Evolutionary conservation across 1,140 invertebrate species (phyloP), one percentile per base, ranked within the genome.

Genomic region (Druon quercuslanigerum): DNA sequence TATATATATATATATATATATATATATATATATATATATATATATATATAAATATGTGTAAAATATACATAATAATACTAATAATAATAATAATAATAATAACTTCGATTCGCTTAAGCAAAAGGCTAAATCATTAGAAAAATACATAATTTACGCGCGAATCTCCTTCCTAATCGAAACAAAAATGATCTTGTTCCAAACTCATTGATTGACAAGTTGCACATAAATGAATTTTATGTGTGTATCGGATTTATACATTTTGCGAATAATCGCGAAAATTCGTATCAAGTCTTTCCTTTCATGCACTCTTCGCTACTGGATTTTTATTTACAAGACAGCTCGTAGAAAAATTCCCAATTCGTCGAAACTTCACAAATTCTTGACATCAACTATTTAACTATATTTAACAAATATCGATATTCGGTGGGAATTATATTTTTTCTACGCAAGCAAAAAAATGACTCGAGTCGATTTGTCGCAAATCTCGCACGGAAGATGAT

Each of bases 111-210:
- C 72, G 79, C 77, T 82, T 78, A 80, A 83, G 79, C 81, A 82
- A 80, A 79, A 82, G 81, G 84, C 77, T 83, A 89, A 88, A 89
- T 89, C 81, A 90, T 90, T 90, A 89, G 84, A 90, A 90, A 90
- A 90, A 90, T 90, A 90, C 86, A 85, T 76, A 87, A 88, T 88
- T 85, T 84, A 83, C 85, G 83, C 82, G 81, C 77, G 50, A 84
- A 79, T 79, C 66, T 72, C 12, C 51, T 16, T 73, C 66, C 52
- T 72, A 76, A 75, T 72, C 0, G n/a, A 70, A 73, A 70, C 52
- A 19, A 46, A 46, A 46, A 46, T 40, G 5, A 12, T 40, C 25
- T 66, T 33, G 14, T 16, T 40, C 60, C 40, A 33, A 66, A 66
- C 20, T 66, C 33, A 54, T 19, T 66, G 8, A 66, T 66, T 9